Evolutionary conservation across 2,797 vertebrate genomes (phyloP).

Genomic region (Malurus splendens): DNA sequence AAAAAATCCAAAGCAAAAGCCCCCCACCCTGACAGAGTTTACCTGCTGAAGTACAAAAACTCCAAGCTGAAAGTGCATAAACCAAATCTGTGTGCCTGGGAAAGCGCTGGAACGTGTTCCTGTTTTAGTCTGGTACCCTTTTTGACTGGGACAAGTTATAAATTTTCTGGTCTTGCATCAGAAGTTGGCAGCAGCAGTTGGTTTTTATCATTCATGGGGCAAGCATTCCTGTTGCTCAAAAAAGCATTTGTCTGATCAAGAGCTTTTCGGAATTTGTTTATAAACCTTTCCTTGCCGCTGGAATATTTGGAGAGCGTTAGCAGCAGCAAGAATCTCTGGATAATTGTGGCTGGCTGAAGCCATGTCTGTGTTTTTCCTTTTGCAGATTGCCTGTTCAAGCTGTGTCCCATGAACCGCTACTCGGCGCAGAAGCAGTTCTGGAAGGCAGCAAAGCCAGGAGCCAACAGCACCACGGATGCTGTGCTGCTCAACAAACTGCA

Average conservation of each 20-base stretch:
- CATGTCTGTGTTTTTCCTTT: neutral
- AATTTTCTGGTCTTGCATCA: slow-evolving; percentile 37
- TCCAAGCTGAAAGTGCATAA: neutral
- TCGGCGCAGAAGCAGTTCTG: slow-evolving; percentile 98
- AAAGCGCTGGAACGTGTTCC: neutral
- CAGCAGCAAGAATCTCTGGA: neutral
- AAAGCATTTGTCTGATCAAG: slow-evolving; percentile 29
- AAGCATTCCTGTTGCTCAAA: slow-evolving; percentile 3
- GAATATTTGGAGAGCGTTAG: neutral
- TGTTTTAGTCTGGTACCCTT: neutral
- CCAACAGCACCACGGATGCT: slow-evolving; percentile 92
- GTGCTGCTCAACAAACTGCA: slow-evolving; percentile 93
- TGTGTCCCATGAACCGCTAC: slow-evolving; percentile 98
- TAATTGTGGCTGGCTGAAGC: neutral
- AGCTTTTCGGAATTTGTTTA: slow-evolving; percentile 38
- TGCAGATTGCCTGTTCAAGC: slow-evolving; percentile 93
- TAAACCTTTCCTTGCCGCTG: neutral
- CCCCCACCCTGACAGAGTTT: fast-evolving
- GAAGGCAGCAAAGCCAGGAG: slow-evolving; percentile 96
- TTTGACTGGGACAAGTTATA: neutral
- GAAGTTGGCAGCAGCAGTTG: slow-evolving; percentile 25
- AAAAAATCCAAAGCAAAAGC: fast-evolving
- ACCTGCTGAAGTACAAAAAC: neutral
- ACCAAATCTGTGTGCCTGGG: neutral
- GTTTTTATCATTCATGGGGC: slow-evolving; percentile 29